Base-by-base conservation (phyloP, 2,113 vertebrate genomes). In the Barnardius zonarius region DNA sequence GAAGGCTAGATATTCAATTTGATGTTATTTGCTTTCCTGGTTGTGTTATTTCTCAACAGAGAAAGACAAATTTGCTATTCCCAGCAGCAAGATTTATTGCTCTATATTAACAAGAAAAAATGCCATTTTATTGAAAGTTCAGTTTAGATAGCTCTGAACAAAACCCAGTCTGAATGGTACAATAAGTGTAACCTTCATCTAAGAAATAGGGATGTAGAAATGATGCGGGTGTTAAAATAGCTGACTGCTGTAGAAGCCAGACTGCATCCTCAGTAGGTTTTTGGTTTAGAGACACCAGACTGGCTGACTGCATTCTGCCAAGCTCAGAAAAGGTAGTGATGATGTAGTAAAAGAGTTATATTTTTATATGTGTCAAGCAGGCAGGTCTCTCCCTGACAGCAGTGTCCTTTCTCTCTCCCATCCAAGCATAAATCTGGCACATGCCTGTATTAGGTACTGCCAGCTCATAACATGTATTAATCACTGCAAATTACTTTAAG, bases 361-460 rank as follows among this genome's bases (percentile, higher is more conserved):
- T 62, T 41, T 76, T 55, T 7, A 2, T 13, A 33, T 1, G 17
- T 6, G 33, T 49, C 2, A 19, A 6, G 48, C 48, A 62, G 30
- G 23, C 16, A 63, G 59, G 35, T 49, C 19, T 76, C 35, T 20
- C 19, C 48, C 66, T n/a, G 83, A 3, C 27, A 44, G 39, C 43
- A 48, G 22, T 0, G 11, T 24, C 54, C 31, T 28, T 70, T 22
- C 46, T 61, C 6, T 51, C 25, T 44, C 13, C 57, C 12, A 25
- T 10, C 2, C 11, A 44, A 39, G 37, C 43, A 3, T n/a, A 37
- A 3, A 25, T 20, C 59, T 63, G 63, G n/a, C 1, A 0, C 2
- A 9, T 31, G 24, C 62, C 52, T 20, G 12, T 6, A 4, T 22
- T 1, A 2, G 35, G 41, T 61, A 39, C 41, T 76, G 63, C 20